Conservation (phyloP, 2,797 vertebrate genomes). For the Lagorchestes hirsutus region DNA sequence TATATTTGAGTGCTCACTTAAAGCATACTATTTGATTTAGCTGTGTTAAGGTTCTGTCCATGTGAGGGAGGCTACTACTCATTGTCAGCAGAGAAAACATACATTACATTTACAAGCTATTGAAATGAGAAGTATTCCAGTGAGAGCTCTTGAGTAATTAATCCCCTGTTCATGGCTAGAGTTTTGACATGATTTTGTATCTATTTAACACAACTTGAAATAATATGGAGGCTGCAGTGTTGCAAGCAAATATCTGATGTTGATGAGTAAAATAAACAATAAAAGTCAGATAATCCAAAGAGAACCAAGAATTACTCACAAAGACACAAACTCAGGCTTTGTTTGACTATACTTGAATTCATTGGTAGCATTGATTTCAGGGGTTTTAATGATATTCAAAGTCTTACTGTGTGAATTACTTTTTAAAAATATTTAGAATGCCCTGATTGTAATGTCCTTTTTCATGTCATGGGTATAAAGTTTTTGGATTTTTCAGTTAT, state of each 20-base stretch:
- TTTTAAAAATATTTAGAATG: constrained; percentile 27
- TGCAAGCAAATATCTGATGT: not conserved
- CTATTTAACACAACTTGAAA: not conserved
- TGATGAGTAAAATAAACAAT: not conserved
- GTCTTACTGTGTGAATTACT: constrained; percentile 28
- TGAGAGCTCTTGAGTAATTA: not conserved
- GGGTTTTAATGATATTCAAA: constrained; percentile 11
- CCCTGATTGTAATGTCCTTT: constrained; percentile 20
- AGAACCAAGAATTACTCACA: not conserved
- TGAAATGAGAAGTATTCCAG: not conserved
- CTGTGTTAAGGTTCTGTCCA: not conserved
- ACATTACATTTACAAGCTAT: not conserved
- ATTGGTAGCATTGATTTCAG: not conserved
- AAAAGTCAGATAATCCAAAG: not conserved
- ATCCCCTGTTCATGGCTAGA: not conserved
- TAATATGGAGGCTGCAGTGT: not conserved
- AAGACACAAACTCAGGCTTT: not conserved
- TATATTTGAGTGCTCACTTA: not conserved
- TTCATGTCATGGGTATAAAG: constrained; percentile 9
- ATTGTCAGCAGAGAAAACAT: not conserved
- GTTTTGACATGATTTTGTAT: constrained; percentile 15
- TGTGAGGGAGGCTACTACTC: not conserved
- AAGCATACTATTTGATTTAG: not conserved
- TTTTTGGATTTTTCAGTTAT: not conserved
- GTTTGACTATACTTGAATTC: not conserved